Base-by-base conservation (phyloP, 2,888 invertebrate species). In the Pediacus dermestoides region DNA sequence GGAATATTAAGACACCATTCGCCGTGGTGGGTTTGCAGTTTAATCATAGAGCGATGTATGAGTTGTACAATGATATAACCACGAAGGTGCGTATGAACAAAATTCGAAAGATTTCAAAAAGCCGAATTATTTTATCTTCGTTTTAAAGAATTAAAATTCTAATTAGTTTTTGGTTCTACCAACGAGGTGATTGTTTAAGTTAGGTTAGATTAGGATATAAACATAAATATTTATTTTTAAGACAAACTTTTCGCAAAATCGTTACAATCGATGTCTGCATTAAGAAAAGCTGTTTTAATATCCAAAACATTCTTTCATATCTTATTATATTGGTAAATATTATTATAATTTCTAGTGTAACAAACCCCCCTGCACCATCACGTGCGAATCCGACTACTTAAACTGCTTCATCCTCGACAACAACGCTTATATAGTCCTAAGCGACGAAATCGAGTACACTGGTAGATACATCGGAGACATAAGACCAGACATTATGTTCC, bases 391-490 rank as follows among this genome's bases (percentile, higher is more conserved):
- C 1, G 78, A 78, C 27, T 77, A 77, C 34, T 74, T 85, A 63
- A 83, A 85, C 44, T 93, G 93, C 58, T 93, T 81, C 61, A 74
- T 94, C 23, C 71, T 94, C 22, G 94, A 94, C 66, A 89, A 88
- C 66, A 89, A 92, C 60, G 94, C 90, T 2, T 94, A 86, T 72
- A 77, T 93, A 10, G 70, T 89, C 1, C 80, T 85, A n/a, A 85
- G 88, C 9, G 81, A 89, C 57, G 77, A 82, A 37, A 68, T 74
- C 0, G 74, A 70, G 21, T 52, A 60, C 30, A 61, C 65, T 2
- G 67, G 67, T 2, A 79, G 88, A 42, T 93, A 93, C 67, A 88
- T 93, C 60, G 94, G 93, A 1, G 86, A 85, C 63, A 78, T 92
- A 26, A 39, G 64, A 26, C 59, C 64, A 3, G 79, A 82, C 27